Evolutionary conservation across 1,140 invertebrate genomes (phyloP), one percentile per base, ranked within the genome.

Genomic region (Papilio machaon): DNA sequence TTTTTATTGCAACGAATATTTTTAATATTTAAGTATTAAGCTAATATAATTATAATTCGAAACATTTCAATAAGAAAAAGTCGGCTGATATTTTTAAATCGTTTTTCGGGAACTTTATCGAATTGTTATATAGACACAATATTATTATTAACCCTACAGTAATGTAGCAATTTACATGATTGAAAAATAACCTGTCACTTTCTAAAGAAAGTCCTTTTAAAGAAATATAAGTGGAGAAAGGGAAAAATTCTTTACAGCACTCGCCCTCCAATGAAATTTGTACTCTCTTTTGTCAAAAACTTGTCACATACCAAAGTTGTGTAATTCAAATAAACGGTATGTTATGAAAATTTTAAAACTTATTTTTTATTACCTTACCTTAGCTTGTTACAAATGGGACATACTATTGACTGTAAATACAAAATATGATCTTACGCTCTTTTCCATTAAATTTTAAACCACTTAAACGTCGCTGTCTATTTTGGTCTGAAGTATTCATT

Each of bases 401-500:
- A 58, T 58, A 19, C 17, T 52, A 4, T 58, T 58, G 7, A 19
- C 54, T 58, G 54, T 19, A 19, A 58, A 35, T 70, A 64, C 11
- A 30, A 19, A 64, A 64, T 67, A 23, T 35, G 30, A 38, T 17
- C 11, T 70, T 15, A 38, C 64, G 13, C 3, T 70, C 30, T 35
- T 38, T 70, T 70, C 64, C 7, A 23, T 38, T 70, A 35, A 11
- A 70, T 35, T 23, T 38, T 70, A 35, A 35, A 70, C 30, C 77
- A 82, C 79, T 79, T 30, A 54, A 79, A 70, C 73, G 64, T 74
- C 58, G 54, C 49, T 73, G 47, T 38, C 38, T 81, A 67, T 79
- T 82, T 70, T 43, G 54, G 64, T 79, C 54, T 70, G 35, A 73
- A 79, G 81, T 38, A 49, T 73, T 79, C 77, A 67, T 80, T 60